A percentile compares a stretch with the other conserved stretches of the same genome.
phyloP scores from a whole-genome alignment of 1,140 invertebrate genomes.

The Drosophila ercepeae region DNA sequence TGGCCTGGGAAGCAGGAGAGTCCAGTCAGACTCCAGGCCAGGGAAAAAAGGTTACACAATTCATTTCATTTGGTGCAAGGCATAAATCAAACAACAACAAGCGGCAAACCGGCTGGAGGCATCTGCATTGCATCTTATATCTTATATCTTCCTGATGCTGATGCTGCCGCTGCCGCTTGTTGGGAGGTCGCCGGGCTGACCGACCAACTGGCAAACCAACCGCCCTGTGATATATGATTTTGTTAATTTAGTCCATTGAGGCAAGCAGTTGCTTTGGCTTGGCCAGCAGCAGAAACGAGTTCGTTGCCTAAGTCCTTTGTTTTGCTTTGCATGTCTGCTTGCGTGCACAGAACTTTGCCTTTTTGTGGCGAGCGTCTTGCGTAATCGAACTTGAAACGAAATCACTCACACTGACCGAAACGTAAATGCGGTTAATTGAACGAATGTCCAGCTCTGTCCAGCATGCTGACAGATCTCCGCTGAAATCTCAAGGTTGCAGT shows the following conservation, averaged over 20 bases:
- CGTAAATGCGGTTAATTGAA: conserved; percentile 73
- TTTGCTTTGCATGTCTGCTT: conserved; percentile 16
- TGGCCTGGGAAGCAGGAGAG: conserved; percentile 6
- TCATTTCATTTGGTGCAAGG: conserved; percentile 81
- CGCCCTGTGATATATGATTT: conserved; percentile 76
- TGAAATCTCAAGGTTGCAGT: conserved; percentile 73
- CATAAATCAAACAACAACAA: conserved; percentile 81
- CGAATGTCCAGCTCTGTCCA: conserved; percentile 12
- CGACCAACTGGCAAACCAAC: no score
- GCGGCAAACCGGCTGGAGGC: conserved; percentile 48
- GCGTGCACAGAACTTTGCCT: conserved; percentile 54
- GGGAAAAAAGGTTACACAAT: conserved; percentile 71
- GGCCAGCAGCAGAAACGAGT: conserved; percentile 48
- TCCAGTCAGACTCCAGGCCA: not conserved
- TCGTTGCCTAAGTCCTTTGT: conserved; percentile 69
- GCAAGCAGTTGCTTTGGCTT: not conserved
- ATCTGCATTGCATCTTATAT: conserved; percentile 31
- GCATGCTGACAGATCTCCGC: conserved; percentile 23
- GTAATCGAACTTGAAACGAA: conserved; percentile 70
- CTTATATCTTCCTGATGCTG: conserved; percentile 41
- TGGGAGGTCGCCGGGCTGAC: conserved; percentile 62
- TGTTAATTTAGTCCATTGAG: conserved; percentile 73
- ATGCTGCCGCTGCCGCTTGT: conserved; percentile 45
- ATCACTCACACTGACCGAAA: conserved; percentile 41
- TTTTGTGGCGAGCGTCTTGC: conserved; percentile 33